Conservation (phyloP, 2,797 vertebrate genomes). For the Epinephelus malabaricus region DNA sequence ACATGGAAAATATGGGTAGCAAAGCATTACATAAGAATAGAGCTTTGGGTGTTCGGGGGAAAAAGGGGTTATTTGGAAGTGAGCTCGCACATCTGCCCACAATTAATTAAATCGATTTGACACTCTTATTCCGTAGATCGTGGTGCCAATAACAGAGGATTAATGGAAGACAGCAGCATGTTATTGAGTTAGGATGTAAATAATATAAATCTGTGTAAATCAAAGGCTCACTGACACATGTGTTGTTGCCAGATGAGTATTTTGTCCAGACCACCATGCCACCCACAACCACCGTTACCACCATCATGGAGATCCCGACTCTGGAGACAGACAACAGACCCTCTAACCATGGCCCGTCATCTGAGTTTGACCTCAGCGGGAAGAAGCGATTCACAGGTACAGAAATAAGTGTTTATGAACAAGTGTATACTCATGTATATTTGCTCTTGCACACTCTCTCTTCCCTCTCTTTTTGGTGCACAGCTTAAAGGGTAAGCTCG, state of each 20-base stretch:
- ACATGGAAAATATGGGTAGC: conserved; percentile 57
- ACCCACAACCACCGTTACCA: conserved; percentile 55
- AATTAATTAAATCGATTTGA: conserved; percentile 54
- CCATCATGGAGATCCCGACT: conserved; percentile 54
- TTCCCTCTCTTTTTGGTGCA: neutral
- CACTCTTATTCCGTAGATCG: conserved; percentile 37
- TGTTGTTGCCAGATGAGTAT: conserved; percentile 83
- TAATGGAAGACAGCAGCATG: conserved; percentile 42
- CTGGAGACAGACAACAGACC: conserved; percentile 63
- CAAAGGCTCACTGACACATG: conserved; percentile 52
- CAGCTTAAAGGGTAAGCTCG: no score
- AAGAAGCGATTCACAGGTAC: conserved; percentile 96
- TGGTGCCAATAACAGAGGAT: conserved; percentile 38
- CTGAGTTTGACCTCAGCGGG: conserved; percentile 92
- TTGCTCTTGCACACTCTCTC: neutral
- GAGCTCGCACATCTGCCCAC: conserved; percentile 65
- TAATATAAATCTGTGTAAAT: conserved; percentile 27
- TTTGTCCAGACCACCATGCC: conserved; percentile 86
- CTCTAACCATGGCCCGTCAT: conserved; percentile 85
- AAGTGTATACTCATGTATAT: neutral
- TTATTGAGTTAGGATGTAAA: conserved; percentile 31
- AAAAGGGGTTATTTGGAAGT: conserved; percentile 42
- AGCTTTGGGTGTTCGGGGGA: conserved; percentile 30
- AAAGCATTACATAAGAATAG: conserved; percentile 63
- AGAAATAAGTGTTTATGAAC: neutral